phyloP scores from a whole-genome alignment of 2,888 invertebrate genomes.

The Leptinotarsa rubiginosa region DNA sequence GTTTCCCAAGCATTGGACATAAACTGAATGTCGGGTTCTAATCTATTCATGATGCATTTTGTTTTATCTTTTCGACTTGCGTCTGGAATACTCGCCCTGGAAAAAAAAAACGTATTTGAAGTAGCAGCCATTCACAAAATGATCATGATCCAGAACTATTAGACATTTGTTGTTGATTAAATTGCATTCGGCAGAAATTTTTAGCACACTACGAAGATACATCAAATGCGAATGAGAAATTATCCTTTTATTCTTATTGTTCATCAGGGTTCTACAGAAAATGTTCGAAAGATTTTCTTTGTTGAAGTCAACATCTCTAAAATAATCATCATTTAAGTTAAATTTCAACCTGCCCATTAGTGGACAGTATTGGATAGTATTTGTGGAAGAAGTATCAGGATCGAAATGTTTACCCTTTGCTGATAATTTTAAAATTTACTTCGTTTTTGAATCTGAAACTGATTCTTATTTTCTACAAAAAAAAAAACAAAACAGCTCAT shows the following conservation, averaged over 20 bases:
- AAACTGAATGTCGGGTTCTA: constrained; percentile 26
- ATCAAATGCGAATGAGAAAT: too few species aligned
- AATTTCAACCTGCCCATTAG: too few species aligned
- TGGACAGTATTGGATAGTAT: too few species aligned
- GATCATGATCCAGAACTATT: too few species aligned
- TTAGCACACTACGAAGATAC: too few species aligned
- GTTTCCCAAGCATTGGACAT: constrained; percentile 21
- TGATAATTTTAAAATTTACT: background rate
- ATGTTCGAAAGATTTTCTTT: too few species aligned
- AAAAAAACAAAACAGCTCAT: background rate
- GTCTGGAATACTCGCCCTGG: constrained; percentile 9
- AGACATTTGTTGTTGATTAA: too few species aligned
- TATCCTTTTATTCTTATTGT: too few species aligned
- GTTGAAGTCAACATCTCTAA: too few species aligned
- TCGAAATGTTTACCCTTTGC: background rate
- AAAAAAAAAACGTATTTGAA: background rate
- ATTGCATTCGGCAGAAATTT: too few species aligned
- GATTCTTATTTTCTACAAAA: background rate
- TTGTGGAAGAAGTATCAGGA: background rate
- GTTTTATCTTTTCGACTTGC: background rate
- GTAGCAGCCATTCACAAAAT: background rate
- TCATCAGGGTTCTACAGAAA: too few species aligned
- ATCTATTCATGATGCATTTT: constrained; percentile 23
- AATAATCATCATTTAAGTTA: too few species aligned
- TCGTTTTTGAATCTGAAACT: background rate